Percentiles rank a stretch among this genome's conserved stretches.
Evolutionary conservation across 2,797 vertebrate genomes (phyloP).

Genomic region (Ataeniobius toweri): DNA sequence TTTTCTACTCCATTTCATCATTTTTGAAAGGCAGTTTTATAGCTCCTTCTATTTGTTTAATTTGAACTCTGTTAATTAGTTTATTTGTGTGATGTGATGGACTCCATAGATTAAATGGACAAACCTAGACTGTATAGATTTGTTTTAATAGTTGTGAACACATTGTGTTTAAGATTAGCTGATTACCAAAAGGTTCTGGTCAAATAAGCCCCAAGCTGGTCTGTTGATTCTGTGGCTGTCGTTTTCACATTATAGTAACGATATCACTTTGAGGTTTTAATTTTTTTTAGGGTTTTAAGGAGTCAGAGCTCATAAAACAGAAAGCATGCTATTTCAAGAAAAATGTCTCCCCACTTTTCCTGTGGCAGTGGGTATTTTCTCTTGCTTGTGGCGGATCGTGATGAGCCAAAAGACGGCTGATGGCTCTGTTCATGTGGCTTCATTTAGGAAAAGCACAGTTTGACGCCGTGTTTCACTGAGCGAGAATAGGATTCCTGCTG

Average conservation of each 20-base stretch:
- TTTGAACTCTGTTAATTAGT: neutral
- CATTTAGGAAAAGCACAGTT: conserved; percentile 37
- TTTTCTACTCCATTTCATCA: neutral
- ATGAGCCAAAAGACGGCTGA: conserved; percentile 6
- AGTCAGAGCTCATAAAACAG: neutral
- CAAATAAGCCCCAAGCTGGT: neutral
- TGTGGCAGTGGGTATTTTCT: conserved; percentile 5
- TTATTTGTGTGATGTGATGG: neutral
- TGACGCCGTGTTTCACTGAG: conserved; percentile 27
- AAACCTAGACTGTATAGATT: neutral
- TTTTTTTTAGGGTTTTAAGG: neutral
- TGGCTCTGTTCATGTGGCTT: conserved; percentile 38
- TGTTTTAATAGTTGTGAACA: neutral
- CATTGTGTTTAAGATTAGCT: neutral
- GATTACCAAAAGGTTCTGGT: neutral
- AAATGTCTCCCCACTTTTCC: neutral
- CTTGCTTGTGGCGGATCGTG: conserved; percentile 18
- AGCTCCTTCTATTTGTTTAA: neutral
- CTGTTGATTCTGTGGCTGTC: neutral
- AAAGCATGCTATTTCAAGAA: conserved; percentile 3
- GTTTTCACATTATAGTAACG: neutral
- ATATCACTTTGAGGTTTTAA: neutral
- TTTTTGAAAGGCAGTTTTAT: neutral
- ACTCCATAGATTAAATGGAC: neutral
- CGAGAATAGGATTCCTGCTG: conserved; percentile 38